phyloP scores from a whole-genome alignment of 2,113 vertebrate species.

The Equus quagga region DNA sequence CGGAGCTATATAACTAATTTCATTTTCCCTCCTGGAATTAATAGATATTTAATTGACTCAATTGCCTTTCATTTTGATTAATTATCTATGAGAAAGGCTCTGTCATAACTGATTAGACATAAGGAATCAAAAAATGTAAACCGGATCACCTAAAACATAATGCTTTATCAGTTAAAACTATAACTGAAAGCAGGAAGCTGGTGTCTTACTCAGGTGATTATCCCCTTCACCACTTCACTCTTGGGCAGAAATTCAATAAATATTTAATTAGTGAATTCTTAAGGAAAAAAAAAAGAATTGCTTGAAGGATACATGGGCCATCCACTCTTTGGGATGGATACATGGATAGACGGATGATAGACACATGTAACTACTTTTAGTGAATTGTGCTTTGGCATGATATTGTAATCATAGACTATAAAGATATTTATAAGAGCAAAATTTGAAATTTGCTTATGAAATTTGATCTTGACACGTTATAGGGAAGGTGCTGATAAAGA shows the following conservation, averaged over 20 bases:
- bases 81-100: not conserved
- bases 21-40: not conserved
- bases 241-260: not conserved
- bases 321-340: not conserved
- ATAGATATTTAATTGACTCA: not conserved
- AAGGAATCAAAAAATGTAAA: not conserved
- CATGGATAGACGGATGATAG: not conserved
- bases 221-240: not conserved
- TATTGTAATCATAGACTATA: not conserved
- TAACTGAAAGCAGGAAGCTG: not conserved
- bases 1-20: not conserved
- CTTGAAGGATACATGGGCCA: not conserved
- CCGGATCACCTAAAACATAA: not conserved
- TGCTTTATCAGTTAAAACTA: not conserved
- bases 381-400: not conserved
- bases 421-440: not conserved
- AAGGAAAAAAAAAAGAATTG: not conserved
- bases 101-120: not conserved
- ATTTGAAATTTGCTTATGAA: not conserved
- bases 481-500: not conserved
- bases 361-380: not conserved
- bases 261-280: not conserved
- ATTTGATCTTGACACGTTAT: not conserved
- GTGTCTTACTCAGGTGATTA: not conserved
- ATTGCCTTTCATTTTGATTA: not conserved